Evolutionary conservation across 2,888 invertebrate species (phyloP), one percentile per base, ranked within the genome.

Genomic region (Acanthosoma haemorrhoidale): DNA sequence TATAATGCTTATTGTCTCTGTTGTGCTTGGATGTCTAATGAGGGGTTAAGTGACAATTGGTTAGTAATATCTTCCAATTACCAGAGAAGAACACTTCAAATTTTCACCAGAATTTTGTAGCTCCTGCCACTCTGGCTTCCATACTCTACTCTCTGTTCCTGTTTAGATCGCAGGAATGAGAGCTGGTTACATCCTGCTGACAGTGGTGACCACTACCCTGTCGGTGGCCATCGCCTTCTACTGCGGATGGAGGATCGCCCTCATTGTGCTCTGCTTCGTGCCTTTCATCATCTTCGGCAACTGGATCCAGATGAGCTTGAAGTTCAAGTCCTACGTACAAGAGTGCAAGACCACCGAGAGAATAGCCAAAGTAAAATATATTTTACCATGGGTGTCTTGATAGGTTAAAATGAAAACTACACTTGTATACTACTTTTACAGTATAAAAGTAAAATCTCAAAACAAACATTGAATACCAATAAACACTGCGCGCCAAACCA

Each of bases 131-230:
- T n/a, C n/a, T n/a, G n/a, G n/a, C n/a, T n/a, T n/a, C n/a, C n/a
- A n/a, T n/a, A n/a, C n/a, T n/a, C n/a, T n/a, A n/a, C n/a, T n/a
- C n/a, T n/a, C n/a, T n/a, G n/a, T n/a, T n/a, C n/a, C n/a, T n/a
- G n/a, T n/a, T n/a, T 72, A 81, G 80, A 81, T 80, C 15, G 80
- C 80, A 15, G 81, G 81, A 16, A 76, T 80, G 68, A 76, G 81
- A 63, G 76, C 80, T 13, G 80, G 80, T 2, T 77, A 78, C 15
- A 75, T 80, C 4, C 70, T 80, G 5, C 78, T 80, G 60, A 77
- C 80, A 4, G 34, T 78, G n/a, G 78, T 80, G 3, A 79, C 80
- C 11, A 73, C 80, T 43, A 70, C 77, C 6, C 75, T 79, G 32
- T 78, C 79, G 3, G 34, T 80, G 13, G 73, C 73, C 6, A 78